Evolutionary conservation across 2,797 vertebrate genomes (phyloP).

Genomic region (Emydoidea blandingii): DNA sequence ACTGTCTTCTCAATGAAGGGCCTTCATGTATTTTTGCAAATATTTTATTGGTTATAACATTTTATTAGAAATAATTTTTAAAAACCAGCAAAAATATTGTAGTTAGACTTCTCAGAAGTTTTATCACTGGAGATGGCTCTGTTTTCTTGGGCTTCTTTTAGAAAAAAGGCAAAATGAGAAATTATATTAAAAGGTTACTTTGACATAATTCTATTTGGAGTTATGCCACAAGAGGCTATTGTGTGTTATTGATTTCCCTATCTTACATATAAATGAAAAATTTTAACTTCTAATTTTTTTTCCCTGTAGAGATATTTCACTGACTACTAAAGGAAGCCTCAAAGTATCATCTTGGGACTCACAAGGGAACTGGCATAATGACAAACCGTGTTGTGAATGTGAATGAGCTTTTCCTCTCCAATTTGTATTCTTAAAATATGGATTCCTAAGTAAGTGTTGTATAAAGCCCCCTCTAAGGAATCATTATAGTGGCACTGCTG

Average conservation of each 20-base stretch:
- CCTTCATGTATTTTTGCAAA: background rate
- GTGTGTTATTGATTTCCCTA: background rate
- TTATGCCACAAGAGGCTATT: background rate
- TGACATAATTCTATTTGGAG: background rate
- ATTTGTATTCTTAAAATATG: background rate
- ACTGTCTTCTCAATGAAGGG: background rate
- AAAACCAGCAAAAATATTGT: background rate
- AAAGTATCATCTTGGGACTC: background rate
- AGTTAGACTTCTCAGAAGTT: constrained; percentile 15
- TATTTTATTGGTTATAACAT: background rate
- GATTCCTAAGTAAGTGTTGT: background rate
- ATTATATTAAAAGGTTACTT: background rate
- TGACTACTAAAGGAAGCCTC: background rate
- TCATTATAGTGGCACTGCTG: no score
- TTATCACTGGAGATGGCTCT: background rate
- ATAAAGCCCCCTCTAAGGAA: background rate
- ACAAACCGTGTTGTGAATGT: background rate
- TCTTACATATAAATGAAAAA: background rate
- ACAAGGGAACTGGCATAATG: background rate
- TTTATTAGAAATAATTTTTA: background rate
- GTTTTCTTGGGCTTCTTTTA: background rate
- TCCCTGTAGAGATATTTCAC: background rate
- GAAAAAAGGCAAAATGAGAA: background rate
- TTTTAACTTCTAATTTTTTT: background rate
- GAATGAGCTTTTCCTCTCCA: background rate